These are phyloP conservation scores for Ophraella communa DNA, from an alignment of 2,888 invertebrate genomes.

Conservation along the genomic window DNA sequence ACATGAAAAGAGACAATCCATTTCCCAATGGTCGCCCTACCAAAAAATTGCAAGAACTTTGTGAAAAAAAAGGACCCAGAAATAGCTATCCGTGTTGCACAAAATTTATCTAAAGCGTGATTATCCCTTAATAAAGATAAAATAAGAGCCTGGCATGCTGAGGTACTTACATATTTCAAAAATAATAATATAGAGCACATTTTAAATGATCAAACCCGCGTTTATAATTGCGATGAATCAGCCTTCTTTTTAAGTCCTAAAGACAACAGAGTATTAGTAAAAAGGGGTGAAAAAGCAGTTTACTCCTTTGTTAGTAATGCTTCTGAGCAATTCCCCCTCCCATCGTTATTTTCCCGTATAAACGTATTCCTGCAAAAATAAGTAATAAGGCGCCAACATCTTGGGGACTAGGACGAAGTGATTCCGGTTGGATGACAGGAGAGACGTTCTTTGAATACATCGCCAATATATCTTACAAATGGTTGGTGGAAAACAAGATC, in stretches of 20 bases:
- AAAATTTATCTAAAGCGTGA: background rate
- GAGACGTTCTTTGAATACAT: conserved; percentile 56
- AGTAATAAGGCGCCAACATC: conserved; percentile 43
- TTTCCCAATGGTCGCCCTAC: background rate
- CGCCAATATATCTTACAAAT: conserved; percentile 51
- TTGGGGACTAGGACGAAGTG: conserved; percentile 51
- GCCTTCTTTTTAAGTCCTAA: conserved; percentile 29
- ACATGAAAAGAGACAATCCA: background rate
- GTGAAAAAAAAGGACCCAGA: background rate
- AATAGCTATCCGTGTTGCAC: background rate
- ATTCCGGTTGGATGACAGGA: conserved; percentile 58
- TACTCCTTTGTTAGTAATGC: conserved; percentile 27
- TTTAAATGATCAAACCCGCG: conserved; percentile 10
- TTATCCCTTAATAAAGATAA: background rate
- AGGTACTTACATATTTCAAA: background rate
- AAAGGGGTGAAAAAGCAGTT: conserved; percentile 20
- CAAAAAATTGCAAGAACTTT: background rate
- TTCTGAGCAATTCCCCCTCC: conserved; percentile 15
- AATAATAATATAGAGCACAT: background rate
- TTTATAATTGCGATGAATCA: conserved; percentile 32
- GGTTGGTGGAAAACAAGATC: conserved; percentile 19
- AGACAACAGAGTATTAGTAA: conserved; percentile 11
- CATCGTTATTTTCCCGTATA: conserved; percentile 19
- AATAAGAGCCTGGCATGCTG: background rate
- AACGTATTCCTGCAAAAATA: conserved; percentile 29